Evolutionary conservation across 2,113 vertebrate species (phyloP), one percentile per base, ranked within the genome.

Genomic region (Micromys minutus): DNA sequence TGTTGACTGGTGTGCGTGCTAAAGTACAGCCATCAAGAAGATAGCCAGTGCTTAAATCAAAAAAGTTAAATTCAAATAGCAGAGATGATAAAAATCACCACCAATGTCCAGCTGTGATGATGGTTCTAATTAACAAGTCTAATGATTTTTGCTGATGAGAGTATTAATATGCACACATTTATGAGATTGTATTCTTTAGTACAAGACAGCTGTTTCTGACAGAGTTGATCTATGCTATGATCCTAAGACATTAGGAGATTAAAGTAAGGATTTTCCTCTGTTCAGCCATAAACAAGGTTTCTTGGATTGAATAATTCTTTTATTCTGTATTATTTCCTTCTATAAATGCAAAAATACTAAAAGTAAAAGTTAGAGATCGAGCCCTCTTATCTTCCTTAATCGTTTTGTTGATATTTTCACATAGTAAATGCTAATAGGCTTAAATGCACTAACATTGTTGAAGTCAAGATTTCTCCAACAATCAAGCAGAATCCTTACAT

Each of bases 21-120:
- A 80, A 91, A 76, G 74, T 50, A 21, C 24, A 63, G 61, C 34
- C 39, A 72, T 71, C n/a, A 89, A 22, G 65, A 76, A 39, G 22
- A 13, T 92, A 72, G 90, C 19, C 86, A 79, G 45, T 65, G 85
- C 50, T 69, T 95, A 71, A 79, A 9, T 21, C 12, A 12, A 72
- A 50, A 77, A n/a, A n/a, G n/a, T 29, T 77, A 65, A 85, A 26
- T 65, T 36, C 16, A 55, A 83, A 52, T 19, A n/a, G 74, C 11
- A 86, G 93, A 89, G 36, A 42, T 76, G 90, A 88, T 67, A 88
- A 89, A 61, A 94, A 93, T 91, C 42, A 72, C 34, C 39, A 65
- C 31, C 9, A 39, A 88, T 67, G 0, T 89, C 4, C 7, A 36
- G 5, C 4, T 36, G 6, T 31, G 67, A n/a, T 84, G 4, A 50